Evolutionary conservation across 2,797 vertebrate species (phyloP).

Genomic region (Lindbergichthys nudifrons): DNA sequence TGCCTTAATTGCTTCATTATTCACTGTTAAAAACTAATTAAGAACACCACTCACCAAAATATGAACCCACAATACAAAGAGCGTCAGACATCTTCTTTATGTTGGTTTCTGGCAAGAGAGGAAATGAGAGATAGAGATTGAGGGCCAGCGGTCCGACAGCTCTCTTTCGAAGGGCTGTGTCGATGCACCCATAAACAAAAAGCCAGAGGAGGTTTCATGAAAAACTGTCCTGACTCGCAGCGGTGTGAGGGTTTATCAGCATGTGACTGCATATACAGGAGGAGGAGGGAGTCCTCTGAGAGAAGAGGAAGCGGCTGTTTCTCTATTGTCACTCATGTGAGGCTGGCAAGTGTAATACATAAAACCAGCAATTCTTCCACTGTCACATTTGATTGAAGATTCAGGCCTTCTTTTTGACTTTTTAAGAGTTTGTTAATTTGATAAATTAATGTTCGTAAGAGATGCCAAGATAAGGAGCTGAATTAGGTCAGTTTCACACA

Average conservation of each 20-base stretch:
- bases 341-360: not conserved
- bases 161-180: constrained; percentile 24
- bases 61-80: constrained; percentile 65
- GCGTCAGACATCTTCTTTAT: constrained; percentile 67
- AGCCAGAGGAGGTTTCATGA: not conserved
- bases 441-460: not conserved
- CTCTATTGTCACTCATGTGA: constrained; percentile 23
- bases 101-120: constrained; percentile 15
- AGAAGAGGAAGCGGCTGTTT: constrained; percentile 54
- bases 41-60: constrained; percentile 78
- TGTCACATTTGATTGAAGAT: not conserved
- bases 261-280: constrained; percentile 22
- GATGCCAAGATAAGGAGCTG: not conserved
- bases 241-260: not conserved
- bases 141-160: constrained; percentile 16
- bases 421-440: not conserved
- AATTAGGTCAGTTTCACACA: constrained; percentile 14
- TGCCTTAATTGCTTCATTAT: not conserved
- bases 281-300: constrained; percentile 33
- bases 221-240: constrained; percentile 8
- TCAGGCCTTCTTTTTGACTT: not conserved
- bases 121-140: constrained; percentile 20
- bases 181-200: constrained; percentile 24
- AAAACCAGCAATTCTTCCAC: not conserved
- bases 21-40: not conserved